Base-by-base conservation (phyloP, 1,140 invertebrate species). In the Ceratina japonica region DNA sequence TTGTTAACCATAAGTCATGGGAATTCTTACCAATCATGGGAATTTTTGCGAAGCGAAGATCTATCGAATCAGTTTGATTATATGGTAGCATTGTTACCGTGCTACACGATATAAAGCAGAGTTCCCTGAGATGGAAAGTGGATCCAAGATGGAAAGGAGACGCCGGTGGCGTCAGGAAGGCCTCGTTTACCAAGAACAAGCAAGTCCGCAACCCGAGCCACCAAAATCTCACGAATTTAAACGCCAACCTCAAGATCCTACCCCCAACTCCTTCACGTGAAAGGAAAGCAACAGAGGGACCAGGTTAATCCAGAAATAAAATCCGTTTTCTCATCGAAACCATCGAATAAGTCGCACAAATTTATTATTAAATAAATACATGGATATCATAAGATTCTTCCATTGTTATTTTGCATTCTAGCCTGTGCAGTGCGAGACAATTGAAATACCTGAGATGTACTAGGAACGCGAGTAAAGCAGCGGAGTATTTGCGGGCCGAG, bases 191-290 rank as follows among this genome's bases (percentile, higher is more conserved):
- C 54, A 13, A 44, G 27, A 24, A 44, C 22, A 54, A 0, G 13
- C 13, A 56, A 54, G 54, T n/a, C 20, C 69, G 54, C 27, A 59
- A 58, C 54, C 12, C 37, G 56, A 62, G n/a, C 16, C 70, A 72
- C 70, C 56, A 61, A 72, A 72, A 72, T 72, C 20, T 18, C 16
- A n/a, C 31, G 56, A 72, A 72, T 61, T 61, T 61, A 61, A 72
- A 72, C 31, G 56, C 56, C 5, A 61, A 2, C 22, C 56, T 61
- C n/a, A 15, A 24, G n/a, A 44, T 71, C 16, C 22, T 51, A 31
- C 8, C n/a, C 18, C 10, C n/a, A 7, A 12, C 58, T 56, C 54
- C 31, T 52, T 70, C 16, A 18, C 69, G n/a, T 58, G 22, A 22
- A 31, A 27, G 16, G 16, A 37, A 72, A 59, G 27, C 31, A 7